phyloP scores from a whole-genome alignment of 2,888 invertebrate genomes.

The Zaprionus bogoriensis region DNA sequence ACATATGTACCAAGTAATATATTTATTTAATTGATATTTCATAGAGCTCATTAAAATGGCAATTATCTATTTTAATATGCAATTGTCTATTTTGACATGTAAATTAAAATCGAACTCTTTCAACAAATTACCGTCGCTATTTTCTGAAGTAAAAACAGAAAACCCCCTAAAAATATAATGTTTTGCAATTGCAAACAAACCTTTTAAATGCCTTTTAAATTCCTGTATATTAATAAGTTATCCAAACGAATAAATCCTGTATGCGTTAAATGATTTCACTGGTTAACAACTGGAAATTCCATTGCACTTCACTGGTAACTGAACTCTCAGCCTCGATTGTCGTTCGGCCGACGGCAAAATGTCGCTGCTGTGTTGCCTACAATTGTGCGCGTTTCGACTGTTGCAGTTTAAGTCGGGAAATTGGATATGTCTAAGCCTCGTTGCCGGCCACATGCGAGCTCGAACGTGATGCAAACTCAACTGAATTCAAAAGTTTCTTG shows the following conservation, averaged over 20 bases:
- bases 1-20: too few species aligned
- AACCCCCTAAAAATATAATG: neutral
- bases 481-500: slow-evolving; percentile 68
- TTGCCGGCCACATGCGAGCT: slow-evolving; percentile 55
- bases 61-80: too few species aligned
- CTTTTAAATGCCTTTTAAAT: neutral
- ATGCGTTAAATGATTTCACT: neutral
- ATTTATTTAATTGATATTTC: too few species aligned
- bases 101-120: too few species aligned
- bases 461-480: slow-evolving; percentile 70
- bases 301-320: slow-evolving; percentile 4
- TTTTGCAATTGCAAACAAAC: neutral
- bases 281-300: neutral
- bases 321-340: neutral
- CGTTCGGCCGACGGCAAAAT: slow-evolving; percentile 51
- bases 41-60: too few species aligned
- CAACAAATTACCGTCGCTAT: too few species aligned
- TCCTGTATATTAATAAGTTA: neutral
- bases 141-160: too few species aligned
- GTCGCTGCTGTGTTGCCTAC: slow-evolving; percentile 45
- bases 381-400: slow-evolving; percentile 38
- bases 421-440: slow-evolving; percentile 13
- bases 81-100: too few species aligned
- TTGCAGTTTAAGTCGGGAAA: slow-evolving; percentile 12
- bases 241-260: neutral